Evolutionary conservation across 2,797 vertebrate genomes (phyloP), one percentile per base, ranked within the genome.

Genomic region (Argentina silus): DNA sequence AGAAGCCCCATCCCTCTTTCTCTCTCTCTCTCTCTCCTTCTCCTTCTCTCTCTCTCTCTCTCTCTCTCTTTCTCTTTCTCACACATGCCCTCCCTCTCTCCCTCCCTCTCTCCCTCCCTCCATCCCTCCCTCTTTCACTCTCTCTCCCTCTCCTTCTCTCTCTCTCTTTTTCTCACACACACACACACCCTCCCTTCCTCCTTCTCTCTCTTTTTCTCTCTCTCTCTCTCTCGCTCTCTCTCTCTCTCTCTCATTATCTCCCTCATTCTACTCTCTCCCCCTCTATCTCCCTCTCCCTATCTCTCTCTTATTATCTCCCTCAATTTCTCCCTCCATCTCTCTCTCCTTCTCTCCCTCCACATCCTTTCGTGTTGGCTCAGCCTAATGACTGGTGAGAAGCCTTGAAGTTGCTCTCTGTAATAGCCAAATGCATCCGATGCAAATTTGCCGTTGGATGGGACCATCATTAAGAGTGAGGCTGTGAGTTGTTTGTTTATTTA

Each of bases 371-470:
- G 76, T 70, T 69, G 72, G 74, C 60, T 77, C 76, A 69, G 76
- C 76, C 69, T 73, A 77, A 77, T 73, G 76, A 73, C 57, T 14
- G n/a, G 53, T 36, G 27, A 36, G 43, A 69, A 59, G 70, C 70
- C 60, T 57, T 9, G 8, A 53, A 73, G 76, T 53, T 8, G 45
- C 45, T 12, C 11, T 66, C 56, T 42, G n/a, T 11, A 12, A 42
- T 6, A 50, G 43, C 11, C 42, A 15, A 8, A 27, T 61, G 23
- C 3, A 61, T 61, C 59, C 6, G 59, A 36, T 36, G 69, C 59
- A 64, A 69, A 73, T 69, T 73, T 62, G 55, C 53, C 14, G 43
- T 70, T 23, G 23, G 65, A 47, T 55, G 64, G 48, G 47, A 36
- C 62, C 48, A 7, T 73, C 27, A 59, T 70, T 70, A 67, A 61